Evolutionary conservation across 2,113 vertebrate species (phyloP), one percentile per base, ranked within the genome.

Genomic region (Maylandia zebra): DNA sequence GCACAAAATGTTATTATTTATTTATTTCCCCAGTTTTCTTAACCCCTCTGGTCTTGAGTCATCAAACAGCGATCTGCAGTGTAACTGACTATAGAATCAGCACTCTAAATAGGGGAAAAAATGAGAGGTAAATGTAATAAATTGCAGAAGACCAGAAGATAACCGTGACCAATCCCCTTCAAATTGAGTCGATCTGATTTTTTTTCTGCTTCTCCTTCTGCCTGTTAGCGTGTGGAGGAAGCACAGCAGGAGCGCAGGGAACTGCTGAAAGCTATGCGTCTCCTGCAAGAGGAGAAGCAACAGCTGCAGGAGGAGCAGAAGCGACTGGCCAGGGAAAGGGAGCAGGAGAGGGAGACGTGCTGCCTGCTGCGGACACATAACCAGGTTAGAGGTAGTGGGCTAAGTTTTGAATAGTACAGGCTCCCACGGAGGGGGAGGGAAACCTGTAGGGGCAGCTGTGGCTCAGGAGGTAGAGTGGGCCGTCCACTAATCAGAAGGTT

Each of bases 241-340:
- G 97, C 96, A 4, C 95, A 98, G 95, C 98, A 98, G 95, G 98
- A 99, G 96, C 98, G 98, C 90, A 97, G 97, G 95, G 98, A 99
- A 88, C 95, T 99, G 81, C 92, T 98, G 95, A 97, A 98, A 83
- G 95, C 97, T 88, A 97, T 98, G 93, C 94, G 95, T 41, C 95
- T 97, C 88, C 97, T 99, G 87, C 98, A 98, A 93, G 97, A 98
- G 90, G 98, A 99, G 95, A 97, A 97, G 0, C 84, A 95, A 45
- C 97, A 98, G 88, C 97, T 99, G 83, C 97, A 97, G 93, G 97
- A 98, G 90, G 96, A 98, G 94, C 96, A 98, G 94, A 98, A 97
- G 93, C 97, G 92, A 27, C 95, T 96, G 89, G 86, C 92, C 89
- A 93, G 91, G 48, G 95, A 96, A 84, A 80, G 96, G 55, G 96